These are phyloP conservation scores for Sebastes oblongus DNA, from an alignment of 2,797 vertebrate genomes.

Conservation along the genomic window DNA sequence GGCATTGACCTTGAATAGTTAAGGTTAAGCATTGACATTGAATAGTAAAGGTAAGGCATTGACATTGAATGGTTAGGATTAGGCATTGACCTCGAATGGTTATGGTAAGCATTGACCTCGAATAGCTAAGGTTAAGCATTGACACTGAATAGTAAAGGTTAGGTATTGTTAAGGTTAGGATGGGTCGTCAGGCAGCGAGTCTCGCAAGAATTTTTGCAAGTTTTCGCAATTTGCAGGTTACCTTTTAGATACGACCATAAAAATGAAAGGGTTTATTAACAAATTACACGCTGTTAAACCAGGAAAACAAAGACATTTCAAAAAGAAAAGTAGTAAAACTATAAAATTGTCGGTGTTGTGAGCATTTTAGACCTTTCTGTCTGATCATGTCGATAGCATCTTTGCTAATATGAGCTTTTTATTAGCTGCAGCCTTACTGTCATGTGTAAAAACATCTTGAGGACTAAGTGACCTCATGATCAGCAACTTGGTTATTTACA, in stretches of 20 bases:
- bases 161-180: too few relatives aligned
- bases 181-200: too few relatives aligned
- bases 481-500: background rate
- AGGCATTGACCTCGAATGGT: too few relatives aligned
- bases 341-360: background rate
- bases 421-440: background rate
- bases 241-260: too few relatives aligned
- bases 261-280: background rate
- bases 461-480: background rate
- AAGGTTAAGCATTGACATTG: rapidly evolving
- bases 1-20: rapidly evolving
- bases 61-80: rapidly evolving
- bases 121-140: too few relatives aligned
- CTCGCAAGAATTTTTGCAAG: too few relatives aligned
- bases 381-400: background rate
- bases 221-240: too few relatives aligned
- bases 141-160: too few relatives aligned
- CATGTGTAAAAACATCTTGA: background rate
- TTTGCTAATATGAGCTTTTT: background rate
- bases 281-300: background rate
- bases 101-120: too few relatives aligned
- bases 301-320: background rate
- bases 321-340: background rate
- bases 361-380: background rate
- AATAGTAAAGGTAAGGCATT: too few relatives aligned